A percentile compares a stretch with the other conserved stretches of the same genome.
These are phyloP conservation scores for Neomorphus geoffroyi DNA, from an alignment of 2,797 vertebrate genomes.

Conservation along the genomic window DNA sequence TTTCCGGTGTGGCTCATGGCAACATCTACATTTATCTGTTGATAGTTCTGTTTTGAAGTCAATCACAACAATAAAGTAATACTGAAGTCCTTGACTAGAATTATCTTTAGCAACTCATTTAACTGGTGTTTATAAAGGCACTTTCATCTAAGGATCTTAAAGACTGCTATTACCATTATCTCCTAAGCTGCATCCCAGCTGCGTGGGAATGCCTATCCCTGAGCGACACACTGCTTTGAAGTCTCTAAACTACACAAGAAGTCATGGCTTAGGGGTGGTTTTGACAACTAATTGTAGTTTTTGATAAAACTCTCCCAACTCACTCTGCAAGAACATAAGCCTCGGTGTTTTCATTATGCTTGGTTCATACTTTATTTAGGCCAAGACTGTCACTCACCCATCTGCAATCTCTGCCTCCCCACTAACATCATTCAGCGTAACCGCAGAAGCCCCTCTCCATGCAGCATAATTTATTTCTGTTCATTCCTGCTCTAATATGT, in stretches of 20 bases:
- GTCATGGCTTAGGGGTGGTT: conserved; percentile 3
- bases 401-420: not conserved
- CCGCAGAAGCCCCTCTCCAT: not conserved
- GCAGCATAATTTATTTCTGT: not conserved
- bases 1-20: not conserved
- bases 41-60: conserved; percentile 6
- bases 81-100: not conserved
- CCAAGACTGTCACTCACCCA: not conserved
- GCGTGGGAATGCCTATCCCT: conserved; percentile 3
- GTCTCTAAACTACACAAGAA: conserved; percentile 29
- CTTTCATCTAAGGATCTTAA: conserved; percentile 15
- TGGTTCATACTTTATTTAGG: conserved; percentile 54
- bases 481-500: not conserved
- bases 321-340: not conserved
- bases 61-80: conserved; percentile 11
- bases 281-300: conserved; percentile 38
- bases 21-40: not conserved
- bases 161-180: not conserved
- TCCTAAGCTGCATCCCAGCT: conserved; percentile 18
- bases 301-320: conserved; percentile 21
- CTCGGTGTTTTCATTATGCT: conserved; percentile 13
- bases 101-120: conserved; percentile 32
- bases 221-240: conserved; percentile 10
- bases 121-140: not conserved
- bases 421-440: not conserved